A percentile compares a stretch with the other conserved stretches of the same genome.
Evolutionary conservation across 2,888 invertebrate species (phyloP).

Genomic region (Cheilosia impressa): DNA sequence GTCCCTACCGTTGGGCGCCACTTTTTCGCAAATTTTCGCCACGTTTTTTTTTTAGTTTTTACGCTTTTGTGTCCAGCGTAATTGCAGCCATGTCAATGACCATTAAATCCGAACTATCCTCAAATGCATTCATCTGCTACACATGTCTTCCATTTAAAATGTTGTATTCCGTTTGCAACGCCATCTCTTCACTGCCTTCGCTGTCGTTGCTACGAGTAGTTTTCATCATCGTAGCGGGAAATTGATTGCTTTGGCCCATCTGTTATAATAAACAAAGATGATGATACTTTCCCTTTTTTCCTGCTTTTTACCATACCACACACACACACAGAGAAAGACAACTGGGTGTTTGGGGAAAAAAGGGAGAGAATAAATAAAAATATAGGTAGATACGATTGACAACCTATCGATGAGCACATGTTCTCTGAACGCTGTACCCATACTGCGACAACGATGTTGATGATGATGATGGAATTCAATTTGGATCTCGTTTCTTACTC

Average conservation of each 20-base stretch:
- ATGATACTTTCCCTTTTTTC: slow-evolving; percentile 49
- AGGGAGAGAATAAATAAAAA: slow-evolving; percentile 25
- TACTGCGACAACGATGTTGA: slow-evolving; percentile 53
- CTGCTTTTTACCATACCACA: slow-evolving; percentile 16
- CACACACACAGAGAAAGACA: slow-evolving; percentile 44
- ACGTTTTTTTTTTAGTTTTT: too few relatives aligned
- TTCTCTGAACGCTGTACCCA: slow-evolving; percentile 29
- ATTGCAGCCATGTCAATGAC: background rate
- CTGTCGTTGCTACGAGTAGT: slow-evolving; percentile 3
- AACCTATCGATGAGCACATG: slow-evolving; percentile 52
- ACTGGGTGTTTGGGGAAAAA: slow-evolving; percentile 23
- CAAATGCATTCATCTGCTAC: background rate
- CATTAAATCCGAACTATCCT: background rate
- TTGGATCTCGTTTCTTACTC: slow-evolving; percentile 63
- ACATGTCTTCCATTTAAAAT: slow-evolving; percentile 53
- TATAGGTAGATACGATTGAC: background rate
- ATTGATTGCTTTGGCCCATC: slow-evolving; percentile 72
- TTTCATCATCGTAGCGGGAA: slow-evolving; percentile 56
- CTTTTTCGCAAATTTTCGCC: too few relatives aligned
- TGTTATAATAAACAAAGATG: slow-evolving; percentile 67
- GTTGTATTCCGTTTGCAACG: slow-evolving; percentile 50
- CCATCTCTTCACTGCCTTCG: slow-evolving; percentile 35
- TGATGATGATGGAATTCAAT: slow-evolving; percentile 71
- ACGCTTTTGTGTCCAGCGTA: background rate
- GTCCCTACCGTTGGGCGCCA: background rate